phyloP scores from a whole-genome alignment of 2,888 invertebrate genomes.

The Coelopa pilipes region DNA sequence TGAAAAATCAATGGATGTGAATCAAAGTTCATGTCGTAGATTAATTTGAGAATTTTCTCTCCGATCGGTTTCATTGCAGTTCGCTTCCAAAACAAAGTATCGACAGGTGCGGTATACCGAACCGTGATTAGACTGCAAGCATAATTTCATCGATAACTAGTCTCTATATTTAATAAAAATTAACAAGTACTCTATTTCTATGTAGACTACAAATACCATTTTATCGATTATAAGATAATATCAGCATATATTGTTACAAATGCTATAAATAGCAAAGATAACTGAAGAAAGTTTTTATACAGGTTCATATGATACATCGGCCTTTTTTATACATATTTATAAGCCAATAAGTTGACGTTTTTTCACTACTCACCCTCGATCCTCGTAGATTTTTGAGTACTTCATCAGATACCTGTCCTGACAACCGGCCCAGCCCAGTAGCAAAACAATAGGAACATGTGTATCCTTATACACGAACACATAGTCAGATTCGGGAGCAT shows the following conservation, averaged over 20 bases:
- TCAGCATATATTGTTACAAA: conserved; percentile 2
- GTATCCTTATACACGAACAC: conserved; percentile 72
- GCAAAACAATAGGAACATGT: conserved; percentile 76
- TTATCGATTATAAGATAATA: too few relatives aligned
- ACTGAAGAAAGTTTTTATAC: too few relatives aligned
- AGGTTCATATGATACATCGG: too few relatives aligned
- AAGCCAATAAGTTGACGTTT: too few relatives aligned
- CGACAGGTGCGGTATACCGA: conserved; percentile 77
- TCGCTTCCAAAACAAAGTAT: conserved; percentile 74
- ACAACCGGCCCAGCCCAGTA: conserved; percentile 85
- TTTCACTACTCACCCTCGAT: conserved; percentile 72
- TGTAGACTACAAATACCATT: too few relatives aligned
- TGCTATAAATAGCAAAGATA: not conserved
- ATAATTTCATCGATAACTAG: too few relatives aligned
- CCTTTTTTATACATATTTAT: too few relatives aligned
- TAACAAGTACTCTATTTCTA: too few relatives aligned
- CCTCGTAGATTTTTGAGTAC: conserved; percentile 82
- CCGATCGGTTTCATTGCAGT: conserved; percentile 73
- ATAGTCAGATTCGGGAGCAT: conserved; percentile 66
- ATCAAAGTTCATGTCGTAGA: conserved; percentile 75
- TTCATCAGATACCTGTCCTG: conserved; percentile 81
- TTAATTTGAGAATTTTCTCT: conserved; percentile 73
- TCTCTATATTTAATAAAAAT: too few relatives aligned
- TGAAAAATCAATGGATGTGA: conserved; percentile 80
- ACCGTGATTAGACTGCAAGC: conserved; percentile 75